Base-by-base conservation (phyloP, 2,888 invertebrate genomes). In the Philonicus albiceps region DNA sequence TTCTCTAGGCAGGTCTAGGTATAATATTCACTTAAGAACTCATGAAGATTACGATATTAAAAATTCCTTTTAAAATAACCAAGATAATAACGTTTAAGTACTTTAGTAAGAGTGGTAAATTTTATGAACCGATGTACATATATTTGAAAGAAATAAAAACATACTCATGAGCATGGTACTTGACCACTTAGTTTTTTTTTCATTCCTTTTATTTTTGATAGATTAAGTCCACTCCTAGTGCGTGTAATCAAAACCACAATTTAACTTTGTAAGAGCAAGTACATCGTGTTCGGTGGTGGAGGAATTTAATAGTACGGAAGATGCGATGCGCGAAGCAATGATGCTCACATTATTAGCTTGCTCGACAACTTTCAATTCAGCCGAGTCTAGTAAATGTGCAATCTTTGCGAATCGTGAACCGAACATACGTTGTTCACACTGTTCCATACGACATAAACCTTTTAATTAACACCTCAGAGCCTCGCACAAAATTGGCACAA, bases 381-480 rank as follows among this genome's bases (percentile, higher is more conserved):
- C 22, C 22, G 22, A 19, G 64, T 64, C 19, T 64, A 64, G 11
- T 64, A 64, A 64, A 27, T 1, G 64, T 64, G 64, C 27, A 64
- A 64, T 64, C 22, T 64, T 64, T 8, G n/a, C 64, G 2, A 64
- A 64, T 64, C 27, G 6, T 8, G 8, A 64, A 64, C 64, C 64
- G 19, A 37, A 76, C 76, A 37, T 19, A 40, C 16, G 76, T n/a
- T 76, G 76, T 76, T 19, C 76, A 37, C 76, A 76, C 40, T 37
- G 4, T 76, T 40, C 19, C 22, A 76, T 5, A 22, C 19, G 37
- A 37, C 40, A n/a, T 49, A 78, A 49, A 78, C 78, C 78, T 43
- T 78, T 49, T 49, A 78, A 78, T 78, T 78, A 78, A 78, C 78
- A 78, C 49, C 78, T 78, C 53, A 49, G 22, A 43, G 78, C 27